These are phyloP conservation scores for Lagopus leucura DNA, from an alignment of 2,113 vertebrate genomes.

Conservation along the genomic window DNA sequence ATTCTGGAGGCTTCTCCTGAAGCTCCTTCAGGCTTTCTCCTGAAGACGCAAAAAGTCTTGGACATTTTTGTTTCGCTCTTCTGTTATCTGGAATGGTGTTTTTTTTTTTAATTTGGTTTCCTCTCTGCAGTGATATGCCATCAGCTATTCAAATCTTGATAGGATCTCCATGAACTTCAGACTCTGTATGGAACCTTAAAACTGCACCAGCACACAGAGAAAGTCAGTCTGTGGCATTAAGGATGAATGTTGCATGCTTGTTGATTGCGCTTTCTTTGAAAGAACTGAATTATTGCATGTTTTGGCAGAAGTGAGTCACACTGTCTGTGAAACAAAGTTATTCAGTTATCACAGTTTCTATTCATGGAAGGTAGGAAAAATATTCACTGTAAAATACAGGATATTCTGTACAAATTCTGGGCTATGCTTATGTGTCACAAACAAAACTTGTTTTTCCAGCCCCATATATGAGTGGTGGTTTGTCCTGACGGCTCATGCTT, in stretches of 20 bases:
- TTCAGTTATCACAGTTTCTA: not conserved
- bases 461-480: not conserved
- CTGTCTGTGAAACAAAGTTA: not conserved
- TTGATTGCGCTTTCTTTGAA: not conserved
- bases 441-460: not conserved
- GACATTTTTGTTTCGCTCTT: rapidly evolving
- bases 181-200: not conserved
- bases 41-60: not conserved
- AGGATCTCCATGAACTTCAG: not conserved
- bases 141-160: not conserved
- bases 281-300: not conserved
- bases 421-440: not conserved
- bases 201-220: not conserved
- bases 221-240: not conserved
- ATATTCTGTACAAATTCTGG: not conserved
- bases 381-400: not conserved
- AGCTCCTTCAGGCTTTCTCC: not conserved
- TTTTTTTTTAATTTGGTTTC: not conserved
- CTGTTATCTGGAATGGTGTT: not conserved
- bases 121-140: not conserved
- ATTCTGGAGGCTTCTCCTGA: not conserved
- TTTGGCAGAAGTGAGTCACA: not conserved
- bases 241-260: rapidly evolving
- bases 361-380: not conserved
- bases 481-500: not conserved